These are phyloP conservation scores for Drosophila sucinea DNA, from an alignment of 1,140 invertebrate species.

Conservation along the genomic window DNA sequence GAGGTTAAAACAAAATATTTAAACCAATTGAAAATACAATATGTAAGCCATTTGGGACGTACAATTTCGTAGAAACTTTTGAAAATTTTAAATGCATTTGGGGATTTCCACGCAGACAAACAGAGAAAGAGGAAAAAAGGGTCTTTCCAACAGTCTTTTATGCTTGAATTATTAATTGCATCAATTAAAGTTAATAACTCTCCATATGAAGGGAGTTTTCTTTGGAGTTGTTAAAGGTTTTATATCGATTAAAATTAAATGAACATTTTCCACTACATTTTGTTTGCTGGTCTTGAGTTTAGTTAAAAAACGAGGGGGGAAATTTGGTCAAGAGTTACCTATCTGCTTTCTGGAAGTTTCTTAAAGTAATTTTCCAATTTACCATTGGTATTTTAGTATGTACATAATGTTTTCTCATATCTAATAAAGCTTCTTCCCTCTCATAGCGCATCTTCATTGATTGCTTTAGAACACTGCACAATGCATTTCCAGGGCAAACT, in stretches of 20 bases:
- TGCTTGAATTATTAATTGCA: neutral
- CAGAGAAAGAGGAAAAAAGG: neutral
- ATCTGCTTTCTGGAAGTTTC: too few species aligned
- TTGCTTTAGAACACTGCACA: slow-evolving; percentile 5
- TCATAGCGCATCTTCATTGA: neutral
- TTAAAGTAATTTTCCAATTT: neutral
- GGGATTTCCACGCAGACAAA: neutral
- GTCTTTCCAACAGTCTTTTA: neutral
- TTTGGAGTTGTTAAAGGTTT: too few species aligned
- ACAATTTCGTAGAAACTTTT: neutral
- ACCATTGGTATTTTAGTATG: too few species aligned
- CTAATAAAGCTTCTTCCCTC: too few species aligned
- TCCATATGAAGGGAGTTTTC: neutral
- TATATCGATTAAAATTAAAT: too few species aligned
- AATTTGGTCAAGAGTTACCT: too few species aligned
- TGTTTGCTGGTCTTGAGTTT: too few species aligned
- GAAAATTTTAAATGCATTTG: neutral
- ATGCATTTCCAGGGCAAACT: neutral
- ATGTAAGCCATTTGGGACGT: slow-evolving; percentile 1
- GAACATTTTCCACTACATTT: too few species aligned
- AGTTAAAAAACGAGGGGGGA: too few species aligned
- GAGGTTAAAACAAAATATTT: slow-evolving; percentile 2
- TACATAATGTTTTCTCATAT: too few species aligned
- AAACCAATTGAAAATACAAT: slow-evolving; percentile 8
- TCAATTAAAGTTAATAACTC: neutral